Conservation (phyloP, 2,113 vertebrate genomes). For the Lucifuga dentata region DNA sequence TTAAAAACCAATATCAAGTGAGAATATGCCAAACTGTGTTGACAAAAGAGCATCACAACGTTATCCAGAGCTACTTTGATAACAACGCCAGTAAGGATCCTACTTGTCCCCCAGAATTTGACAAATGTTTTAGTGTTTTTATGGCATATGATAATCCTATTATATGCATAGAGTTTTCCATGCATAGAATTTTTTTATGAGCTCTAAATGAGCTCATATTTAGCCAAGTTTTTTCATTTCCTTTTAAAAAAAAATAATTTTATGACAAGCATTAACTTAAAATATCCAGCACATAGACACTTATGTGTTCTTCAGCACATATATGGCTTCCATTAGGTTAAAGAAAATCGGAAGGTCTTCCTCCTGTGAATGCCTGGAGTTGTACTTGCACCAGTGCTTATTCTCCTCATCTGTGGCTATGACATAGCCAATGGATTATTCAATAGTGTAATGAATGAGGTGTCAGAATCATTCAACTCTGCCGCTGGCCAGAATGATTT, state of each 20-base stretch:
- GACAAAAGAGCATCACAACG: too few species aligned
- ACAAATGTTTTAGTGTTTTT: constrained; percentile 22
- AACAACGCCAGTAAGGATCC: constrained; percentile 30
- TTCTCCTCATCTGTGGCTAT: constrained; percentile 55
- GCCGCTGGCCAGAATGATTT: constrained; percentile 75
- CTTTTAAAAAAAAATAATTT: too few species aligned
- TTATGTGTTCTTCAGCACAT: constrained; percentile 34
- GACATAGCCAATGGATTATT: constrained; percentile 76
- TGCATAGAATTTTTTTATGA: constrained; percentile 25
- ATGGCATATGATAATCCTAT: constrained; percentile 20
- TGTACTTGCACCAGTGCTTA: constrained; percentile 44
- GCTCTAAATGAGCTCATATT: too few species aligned
- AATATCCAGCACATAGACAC: constrained; percentile 4
- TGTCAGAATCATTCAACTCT: constrained; percentile 74
- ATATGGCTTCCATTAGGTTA: constrained; percentile 45
- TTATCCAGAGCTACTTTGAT: constrained; percentile 3
- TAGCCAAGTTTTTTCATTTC: background rate
- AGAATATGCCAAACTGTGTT: too few species aligned
- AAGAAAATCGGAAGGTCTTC: constrained; percentile 36
- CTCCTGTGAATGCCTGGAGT: constrained; percentile 36
- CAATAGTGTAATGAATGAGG: constrained; percentile 79
- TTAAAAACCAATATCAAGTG: constrained; percentile 2
- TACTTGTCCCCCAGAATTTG: constrained; percentile 26
- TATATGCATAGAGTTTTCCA: constrained; percentile 26
- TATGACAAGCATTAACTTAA: background rate